Evolutionary conservation across 2,888 invertebrate species (phyloP).

Genomic region (Dromius quadrimaculatus): DNA sequence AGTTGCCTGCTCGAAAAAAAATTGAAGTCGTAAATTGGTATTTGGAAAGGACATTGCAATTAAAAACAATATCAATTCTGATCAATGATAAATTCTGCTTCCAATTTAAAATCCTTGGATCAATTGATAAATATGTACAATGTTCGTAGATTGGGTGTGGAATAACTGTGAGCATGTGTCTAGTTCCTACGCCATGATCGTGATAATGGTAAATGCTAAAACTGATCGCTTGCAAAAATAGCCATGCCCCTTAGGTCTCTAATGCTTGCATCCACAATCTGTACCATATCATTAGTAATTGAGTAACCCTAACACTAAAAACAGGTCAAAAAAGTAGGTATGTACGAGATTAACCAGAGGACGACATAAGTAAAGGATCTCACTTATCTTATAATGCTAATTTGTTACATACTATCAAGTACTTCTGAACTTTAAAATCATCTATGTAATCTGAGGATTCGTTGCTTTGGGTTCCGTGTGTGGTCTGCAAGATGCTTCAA

Average conservation of each 20-base stretch:
- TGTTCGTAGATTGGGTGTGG: too few species aligned
- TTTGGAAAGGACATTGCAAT: too few species aligned
- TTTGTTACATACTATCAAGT: constrained; percentile 24
- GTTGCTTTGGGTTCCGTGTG: constrained; percentile 43
- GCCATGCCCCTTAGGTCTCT: constrained; percentile 32
- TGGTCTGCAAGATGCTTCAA: constrained; percentile 8
- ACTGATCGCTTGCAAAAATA: constrained; percentile 49
- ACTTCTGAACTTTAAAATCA: constrained; percentile 15
- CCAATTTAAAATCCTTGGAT: too few species aligned
- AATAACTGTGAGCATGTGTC: constrained; percentile 20
- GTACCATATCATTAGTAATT: constrained; percentile 38
- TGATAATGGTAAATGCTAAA: constrained; percentile 20
- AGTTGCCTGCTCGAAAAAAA: too few species aligned
- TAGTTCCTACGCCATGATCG: constrained; percentile 13
- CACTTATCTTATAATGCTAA: constrained; percentile 28
- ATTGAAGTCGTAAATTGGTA: too few species aligned
- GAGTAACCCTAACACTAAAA: constrained; percentile 47
- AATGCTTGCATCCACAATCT: constrained; percentile 30
- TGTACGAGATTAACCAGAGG: constrained; percentile 32
- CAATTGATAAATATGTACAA: too few species aligned
- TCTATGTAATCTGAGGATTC: constrained; percentile 34
- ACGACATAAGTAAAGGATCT: constrained; percentile 37
- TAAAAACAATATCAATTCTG: too few species aligned
- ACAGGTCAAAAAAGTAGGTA: constrained; percentile 47
- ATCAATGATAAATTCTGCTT: too few species aligned